A percentile compares a stretch with the other conserved stretches of the same genome.
Conservation (phyloP, 1,140 invertebrate genomes). For the Drosophila repletoides region DNA sequence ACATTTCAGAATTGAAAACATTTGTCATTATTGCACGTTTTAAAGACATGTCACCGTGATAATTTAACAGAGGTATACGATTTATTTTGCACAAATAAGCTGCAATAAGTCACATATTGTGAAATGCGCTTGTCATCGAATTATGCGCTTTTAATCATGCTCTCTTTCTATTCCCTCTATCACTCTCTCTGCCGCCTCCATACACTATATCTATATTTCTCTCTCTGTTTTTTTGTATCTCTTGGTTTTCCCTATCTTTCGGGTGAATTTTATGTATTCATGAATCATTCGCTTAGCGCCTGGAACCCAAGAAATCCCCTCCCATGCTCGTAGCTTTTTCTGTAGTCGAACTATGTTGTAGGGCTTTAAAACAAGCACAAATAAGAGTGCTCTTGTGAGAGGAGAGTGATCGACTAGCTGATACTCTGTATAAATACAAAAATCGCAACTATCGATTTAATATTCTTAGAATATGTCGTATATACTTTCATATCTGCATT, state of each 20-base stretch:
- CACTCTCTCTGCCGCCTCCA: background rate
- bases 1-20: conserved; percentile 45
- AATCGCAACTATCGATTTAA: too few species aligned
- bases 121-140: conserved; percentile 30
- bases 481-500: too few species aligned
- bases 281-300: conserved; percentile 32
- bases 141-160: conserved; percentile 7
- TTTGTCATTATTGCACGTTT: conserved; percentile 44
- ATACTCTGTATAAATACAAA: too few species aligned
- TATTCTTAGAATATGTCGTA: too few species aligned
- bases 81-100: conserved; percentile 26
- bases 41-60: conserved; percentile 43
- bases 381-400: too few species aligned
- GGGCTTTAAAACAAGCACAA: background rate
- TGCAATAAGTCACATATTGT: conserved; percentile 41
- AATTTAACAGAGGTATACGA: conserved; percentile 16
- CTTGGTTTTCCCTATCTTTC: background rate
- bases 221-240: background rate
- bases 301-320: conserved; percentile 9
- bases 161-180: background rate
- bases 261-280: background rate
- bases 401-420: too few species aligned
- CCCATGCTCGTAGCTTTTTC: too few species aligned
- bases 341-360: too few species aligned
- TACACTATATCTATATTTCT: background rate